These are phyloP conservation scores for Myodes glareolus DNA, from an alignment of 2,113 vertebrate genomes.

Conservation along the genomic window DNA sequence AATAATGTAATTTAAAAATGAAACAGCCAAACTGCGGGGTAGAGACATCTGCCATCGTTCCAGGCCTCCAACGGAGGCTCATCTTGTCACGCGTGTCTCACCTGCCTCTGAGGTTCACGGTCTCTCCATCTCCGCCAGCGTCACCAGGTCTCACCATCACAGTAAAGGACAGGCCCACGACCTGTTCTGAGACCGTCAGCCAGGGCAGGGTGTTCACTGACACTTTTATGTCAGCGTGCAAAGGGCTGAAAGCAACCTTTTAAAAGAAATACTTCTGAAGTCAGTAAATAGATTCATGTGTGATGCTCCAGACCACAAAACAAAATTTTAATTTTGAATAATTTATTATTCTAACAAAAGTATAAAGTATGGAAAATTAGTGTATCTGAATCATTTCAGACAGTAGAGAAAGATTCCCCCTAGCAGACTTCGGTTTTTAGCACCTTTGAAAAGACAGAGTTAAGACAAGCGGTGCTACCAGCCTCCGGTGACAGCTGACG, in stretches of 20 bases:
- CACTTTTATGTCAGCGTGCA: too few species aligned
- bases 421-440: constrained; percentile 82
- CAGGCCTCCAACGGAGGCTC: neutral
- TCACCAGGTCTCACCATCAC: neutral
- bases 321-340: constrained; percentile 82
- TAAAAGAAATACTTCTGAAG: neutral
- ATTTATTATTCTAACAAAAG: constrained; percentile 89
- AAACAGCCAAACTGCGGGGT: neutral
- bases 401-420: constrained; percentile 74
- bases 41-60: neutral
- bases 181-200: too few species aligned
- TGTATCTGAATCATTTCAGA: constrained; percentile 78
- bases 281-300: neutral
- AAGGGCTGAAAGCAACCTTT: neutral
- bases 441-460: constrained; percentile 85
- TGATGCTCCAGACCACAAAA: neutral
- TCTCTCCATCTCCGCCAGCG: neutral
- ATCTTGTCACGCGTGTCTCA: neutral
- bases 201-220: too few species aligned
- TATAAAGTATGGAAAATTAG: constrained; percentile 85
- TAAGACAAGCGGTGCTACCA: constrained; percentile 76
- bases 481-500: neutral
- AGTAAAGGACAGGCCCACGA: neutral
- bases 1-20: neutral
- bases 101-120: neutral